Base-by-base conservation (phyloP, 2,797 vertebrate species). In the Gymnodraco acuticeps region DNA sequence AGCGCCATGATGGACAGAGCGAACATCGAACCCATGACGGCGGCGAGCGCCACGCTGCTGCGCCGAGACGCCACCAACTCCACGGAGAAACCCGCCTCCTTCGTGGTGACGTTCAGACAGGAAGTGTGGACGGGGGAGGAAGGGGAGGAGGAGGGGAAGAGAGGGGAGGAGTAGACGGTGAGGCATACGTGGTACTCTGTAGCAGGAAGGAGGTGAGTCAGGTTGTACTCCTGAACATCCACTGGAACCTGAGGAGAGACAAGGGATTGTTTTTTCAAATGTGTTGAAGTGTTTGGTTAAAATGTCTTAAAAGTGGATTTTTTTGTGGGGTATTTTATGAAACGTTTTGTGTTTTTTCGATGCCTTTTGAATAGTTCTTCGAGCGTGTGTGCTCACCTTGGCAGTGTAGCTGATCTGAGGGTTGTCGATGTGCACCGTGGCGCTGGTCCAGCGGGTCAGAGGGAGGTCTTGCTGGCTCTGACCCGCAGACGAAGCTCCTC, bases 141-240 rank as follows among this genome's bases (percentile, higher is more conserved):
- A 86, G 90, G 27, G 51, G 89, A 64, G 77, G 4, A 80, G 80
- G 90, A 73, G 15, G 74, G 33, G 41, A 42, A 76, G 15, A 81
- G 64, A 0, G 89, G 60, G 9, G 81, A 87, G 17, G 92, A 90
- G 11, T 91, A 93, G 68, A 96, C 90, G 10, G 94, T 95, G 61
- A 96, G 93, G 80, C 96, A 96, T 75, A 96, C 93, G 31, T 93
- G 94, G 78, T 96, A 96, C 75, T 93, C 90, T 0, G 95, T 96
- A 38, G 94, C 92, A 12, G 95, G 96, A 62, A 95, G 90, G 31
- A 96, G 94, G 88, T 95, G 96, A 0, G 96, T 96, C 46, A 96
- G 93, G 51, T 96, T 96, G 54, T 96, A 96, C 87, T 96, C 95
- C 85, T 95, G 95, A 64, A 96, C 94, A 2, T 95, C 95, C 0